Evolutionary conservation across 1,140 invertebrate genomes (phyloP).

Genomic region (Drosophila seguyi): DNA sequence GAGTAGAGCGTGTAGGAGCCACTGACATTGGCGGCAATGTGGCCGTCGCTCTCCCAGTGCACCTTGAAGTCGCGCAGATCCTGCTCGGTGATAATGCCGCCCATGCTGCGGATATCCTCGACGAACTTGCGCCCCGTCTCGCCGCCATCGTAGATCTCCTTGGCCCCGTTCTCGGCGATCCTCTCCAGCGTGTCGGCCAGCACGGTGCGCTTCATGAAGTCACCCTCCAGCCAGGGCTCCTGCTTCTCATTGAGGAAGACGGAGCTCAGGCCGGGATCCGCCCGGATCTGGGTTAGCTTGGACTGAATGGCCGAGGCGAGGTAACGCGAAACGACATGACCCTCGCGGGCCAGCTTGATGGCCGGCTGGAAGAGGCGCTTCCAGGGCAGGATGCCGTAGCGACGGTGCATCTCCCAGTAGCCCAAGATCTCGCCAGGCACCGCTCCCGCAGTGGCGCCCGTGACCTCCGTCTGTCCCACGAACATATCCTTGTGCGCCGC

Average conservation of each 20-base stretch:
- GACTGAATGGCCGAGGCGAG: slow-evolving; percentile 88
- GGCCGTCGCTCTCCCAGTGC: slow-evolving; percentile 87
- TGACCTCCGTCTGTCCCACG: slow-evolving; percentile 80
- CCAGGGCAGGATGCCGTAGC: slow-evolving; percentile 94
- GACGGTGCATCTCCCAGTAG: slow-evolving; percentile 92
- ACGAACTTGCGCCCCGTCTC: slow-evolving; percentile 88
- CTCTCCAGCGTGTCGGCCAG: slow-evolving; percentile 91
- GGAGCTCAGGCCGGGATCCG: slow-evolving; percentile 88
- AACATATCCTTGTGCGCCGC: slow-evolving; percentile 90
- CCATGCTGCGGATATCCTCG: slow-evolving; percentile 88
- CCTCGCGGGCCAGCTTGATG: slow-evolving; percentile 90
- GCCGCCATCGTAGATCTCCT: slow-evolving; percentile 90
- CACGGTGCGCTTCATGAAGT: slow-evolving; percentile 89
- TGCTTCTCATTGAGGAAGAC: slow-evolving; percentile 89
- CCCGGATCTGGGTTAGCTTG: slow-evolving; percentile 87
- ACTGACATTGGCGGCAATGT: slow-evolving; percentile 86
- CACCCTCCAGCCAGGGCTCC: slow-evolving; percentile 88
- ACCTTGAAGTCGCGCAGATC: slow-evolving; percentile 89
- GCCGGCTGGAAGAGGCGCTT: slow-evolving; percentile 91
- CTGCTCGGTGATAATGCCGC: slow-evolving; percentile 91
- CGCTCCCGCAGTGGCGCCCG: slow-evolving; percentile 90
- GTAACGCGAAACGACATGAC: slow-evolving; percentile 90
- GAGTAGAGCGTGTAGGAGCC: slow-evolving; percentile 89
- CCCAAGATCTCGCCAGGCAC: slow-evolving; percentile 96
- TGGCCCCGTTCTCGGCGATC: slow-evolving; percentile 89